phyloP scores from a whole-genome alignment of 2,113 vertebrate species.

The Nerophis lumbriciformis region DNA sequence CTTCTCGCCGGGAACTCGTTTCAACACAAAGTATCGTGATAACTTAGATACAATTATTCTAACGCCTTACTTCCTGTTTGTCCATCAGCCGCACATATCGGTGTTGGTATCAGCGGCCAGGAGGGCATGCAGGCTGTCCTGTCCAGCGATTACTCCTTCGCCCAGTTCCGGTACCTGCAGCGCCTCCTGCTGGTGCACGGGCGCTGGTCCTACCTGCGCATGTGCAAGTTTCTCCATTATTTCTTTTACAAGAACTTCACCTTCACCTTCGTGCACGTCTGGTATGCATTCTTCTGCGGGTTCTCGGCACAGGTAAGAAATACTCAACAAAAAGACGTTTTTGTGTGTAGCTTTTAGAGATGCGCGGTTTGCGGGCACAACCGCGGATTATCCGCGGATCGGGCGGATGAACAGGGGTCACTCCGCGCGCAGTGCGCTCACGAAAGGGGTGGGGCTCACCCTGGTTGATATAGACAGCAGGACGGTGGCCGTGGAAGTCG shows the following conservation, averaged over 20 bases:
- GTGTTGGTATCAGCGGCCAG: slow-evolving; percentile 88
- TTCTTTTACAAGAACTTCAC: slow-evolving; percentile 99
- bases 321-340: no score
- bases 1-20: no score
- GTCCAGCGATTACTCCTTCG: slow-evolving; percentile 87
- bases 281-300: slow-evolving; percentile 93
- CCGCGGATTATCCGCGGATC: no score
- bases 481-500: no score
- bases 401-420: no score
- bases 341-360: no score
- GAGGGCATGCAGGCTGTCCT: slow-evolving; percentile 93
- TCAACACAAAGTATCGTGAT: no score
- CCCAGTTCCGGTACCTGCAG: slow-evolving; percentile 91
- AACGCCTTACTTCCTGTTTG: background rate
- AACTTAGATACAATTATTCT: no score
- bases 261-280: slow-evolving; percentile 93
- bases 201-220: slow-evolving; percentile 93
- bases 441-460: no score
- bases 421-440: no score
- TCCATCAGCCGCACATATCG: slow-evolving; percentile 85
- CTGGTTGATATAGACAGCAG: no score
- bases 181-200: slow-evolving; percentile 92
- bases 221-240: slow-evolving; percentile 94
- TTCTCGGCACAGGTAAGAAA: slow-evolving; percentile 90
- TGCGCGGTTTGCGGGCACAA: no score